Conservation (phyloP, 2,888 invertebrate species). For the Heliconius erato region DNA sequence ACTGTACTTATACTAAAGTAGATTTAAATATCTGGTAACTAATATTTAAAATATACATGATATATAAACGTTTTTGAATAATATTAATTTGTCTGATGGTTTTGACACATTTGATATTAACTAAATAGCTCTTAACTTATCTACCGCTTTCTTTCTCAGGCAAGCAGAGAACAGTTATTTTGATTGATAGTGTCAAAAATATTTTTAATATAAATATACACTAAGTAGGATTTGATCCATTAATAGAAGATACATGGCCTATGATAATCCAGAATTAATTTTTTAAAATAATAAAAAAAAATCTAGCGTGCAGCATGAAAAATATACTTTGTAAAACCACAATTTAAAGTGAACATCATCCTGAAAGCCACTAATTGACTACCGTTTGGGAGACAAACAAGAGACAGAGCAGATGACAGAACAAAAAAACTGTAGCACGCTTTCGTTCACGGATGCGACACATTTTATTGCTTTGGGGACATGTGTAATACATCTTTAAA, state of each 20-base stretch:
- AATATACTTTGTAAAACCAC: not conserved
- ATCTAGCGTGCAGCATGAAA: not conserved
- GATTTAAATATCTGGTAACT: not conserved
- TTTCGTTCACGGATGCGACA: constrained; percentile 46
- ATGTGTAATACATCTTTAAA: constrained; percentile 8
- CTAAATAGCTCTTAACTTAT: too few relatives aligned
- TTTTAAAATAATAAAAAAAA: not conserved
- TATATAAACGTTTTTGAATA: too few relatives aligned
- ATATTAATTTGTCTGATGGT: too few relatives aligned
- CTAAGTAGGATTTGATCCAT: too few relatives aligned
- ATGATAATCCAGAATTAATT: not conserved
- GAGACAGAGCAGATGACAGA: constrained; percentile 59
- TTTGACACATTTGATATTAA: too few relatives aligned
- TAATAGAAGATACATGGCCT: too few relatives aligned
- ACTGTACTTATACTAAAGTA: not conserved
- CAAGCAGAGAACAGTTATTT: too few relatives aligned
- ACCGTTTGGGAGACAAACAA: constrained; percentile 60
- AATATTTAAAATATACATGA: too few relatives aligned
- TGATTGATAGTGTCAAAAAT: not conserved
- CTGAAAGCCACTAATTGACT: constrained; percentile 64
- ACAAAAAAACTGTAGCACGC: constrained; percentile 58
- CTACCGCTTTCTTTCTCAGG: too few relatives aligned
- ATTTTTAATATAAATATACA: too few relatives aligned
- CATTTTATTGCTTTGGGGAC: constrained; percentile 24
- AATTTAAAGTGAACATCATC: constrained; percentile 55